Evolutionary conservation across 2,888 invertebrate genomes (phyloP).

Genomic region (Drosophila paracracens): DNA sequence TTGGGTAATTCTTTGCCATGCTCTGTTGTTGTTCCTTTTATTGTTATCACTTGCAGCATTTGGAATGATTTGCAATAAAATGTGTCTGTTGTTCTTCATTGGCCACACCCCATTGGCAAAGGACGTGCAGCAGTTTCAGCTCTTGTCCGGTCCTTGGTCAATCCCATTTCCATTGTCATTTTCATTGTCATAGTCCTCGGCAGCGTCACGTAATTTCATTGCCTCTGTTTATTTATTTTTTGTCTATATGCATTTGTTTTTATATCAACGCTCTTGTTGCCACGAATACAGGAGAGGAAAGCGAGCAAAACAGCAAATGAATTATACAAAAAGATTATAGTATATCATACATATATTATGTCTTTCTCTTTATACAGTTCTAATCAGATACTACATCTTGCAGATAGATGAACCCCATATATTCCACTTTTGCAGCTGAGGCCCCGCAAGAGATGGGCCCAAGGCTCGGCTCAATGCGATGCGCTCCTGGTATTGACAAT

Average conservation of each 20-base stretch:
- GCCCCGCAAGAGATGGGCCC: conserved; percentile 21
- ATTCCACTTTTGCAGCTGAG: neutral
- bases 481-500: conserved; percentile 18
- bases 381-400: neutral
- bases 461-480: neutral
- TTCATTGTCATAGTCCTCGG: conserved; percentile 60
- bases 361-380: neutral
- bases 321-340: neutral
- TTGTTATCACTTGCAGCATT: conserved; percentile 80
- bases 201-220: conserved; percentile 76
- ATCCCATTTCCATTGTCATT: conserved; percentile 34
- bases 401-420: neutral
- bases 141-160: conserved; percentile 20
- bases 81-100: conserved; percentile 73
- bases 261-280: conserved; percentile 28
- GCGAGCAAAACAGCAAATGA: conserved; percentile 12
- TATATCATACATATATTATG: neutral
- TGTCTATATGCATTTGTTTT: conserved; percentile 44
- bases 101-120: conserved; percentile 79
- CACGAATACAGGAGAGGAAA: conserved; percentile 1
- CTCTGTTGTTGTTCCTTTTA: conserved; percentile 28
- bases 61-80: conserved; percentile 82
- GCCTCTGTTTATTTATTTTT: conserved; percentile 61
- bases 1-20: conserved; percentile 25
- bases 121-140: conserved; percentile 61